Evolutionary conservation across 92 coral and sea anemone species (phyloP).

Genomic region (Metridium senile): DNA sequence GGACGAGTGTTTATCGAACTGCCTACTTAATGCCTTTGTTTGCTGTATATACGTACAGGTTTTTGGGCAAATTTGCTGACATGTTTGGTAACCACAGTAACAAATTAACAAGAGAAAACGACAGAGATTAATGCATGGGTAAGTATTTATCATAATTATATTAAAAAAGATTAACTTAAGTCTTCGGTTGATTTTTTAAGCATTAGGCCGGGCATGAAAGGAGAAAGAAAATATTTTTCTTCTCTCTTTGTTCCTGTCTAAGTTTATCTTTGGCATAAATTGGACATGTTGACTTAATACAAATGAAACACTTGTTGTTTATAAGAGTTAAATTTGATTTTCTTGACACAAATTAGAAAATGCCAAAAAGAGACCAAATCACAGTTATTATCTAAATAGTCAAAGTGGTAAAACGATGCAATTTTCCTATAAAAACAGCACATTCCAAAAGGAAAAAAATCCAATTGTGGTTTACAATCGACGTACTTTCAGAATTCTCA

Average conservation of each 20-base stretch:
- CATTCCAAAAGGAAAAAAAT: no score
- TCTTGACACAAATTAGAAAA: conserved; percentile 16
- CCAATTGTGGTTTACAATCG: no score
- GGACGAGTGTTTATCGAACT: conserved; percentile 13
- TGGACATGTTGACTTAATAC: conserved; percentile 12
- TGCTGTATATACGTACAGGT: conserved; percentile 24
- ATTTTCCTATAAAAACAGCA: no score
- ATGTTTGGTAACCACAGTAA: conserved; percentile 20
- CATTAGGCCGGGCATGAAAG: not conserved
- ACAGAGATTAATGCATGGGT: not conserved
- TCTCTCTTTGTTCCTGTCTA: not conserved
- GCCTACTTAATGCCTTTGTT: not conserved
- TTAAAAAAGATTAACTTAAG: not conserved
- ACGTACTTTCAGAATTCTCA: no score
- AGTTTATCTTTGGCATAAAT: not conserved
- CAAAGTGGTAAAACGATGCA: no score
- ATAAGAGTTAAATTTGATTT: conserved; percentile 7
- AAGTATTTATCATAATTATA: not conserved
- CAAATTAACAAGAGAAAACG: not conserved
- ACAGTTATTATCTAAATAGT: not conserved
- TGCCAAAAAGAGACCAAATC: not conserved
- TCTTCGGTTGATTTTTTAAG: not conserved
- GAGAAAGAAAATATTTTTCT: not conserved
- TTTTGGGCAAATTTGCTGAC: conserved; percentile 18
- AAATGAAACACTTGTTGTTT: conserved; percentile 5